Evolutionary conservation across 2,113 vertebrate genomes (phyloP).

Genomic region (Pollimyrus isidori): DNA sequence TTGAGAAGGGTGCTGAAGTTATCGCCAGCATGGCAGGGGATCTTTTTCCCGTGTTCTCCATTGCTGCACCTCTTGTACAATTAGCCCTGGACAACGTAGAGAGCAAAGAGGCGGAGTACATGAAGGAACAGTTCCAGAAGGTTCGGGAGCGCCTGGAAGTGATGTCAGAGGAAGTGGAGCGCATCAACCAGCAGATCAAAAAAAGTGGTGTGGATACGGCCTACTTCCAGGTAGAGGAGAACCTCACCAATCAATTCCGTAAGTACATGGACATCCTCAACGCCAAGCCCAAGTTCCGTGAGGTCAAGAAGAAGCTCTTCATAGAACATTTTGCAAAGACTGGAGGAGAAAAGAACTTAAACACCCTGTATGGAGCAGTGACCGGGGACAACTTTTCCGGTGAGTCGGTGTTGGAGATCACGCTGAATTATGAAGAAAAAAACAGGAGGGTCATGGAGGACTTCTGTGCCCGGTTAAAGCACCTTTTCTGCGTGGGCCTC

Average conservation of each 20-base stretch:
- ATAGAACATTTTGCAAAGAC: slow-evolving; percentile 57
- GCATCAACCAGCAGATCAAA: slow-evolving; percentile 61
- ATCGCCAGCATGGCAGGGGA: slow-evolving; percentile 63
- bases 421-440: slow-evolving; percentile 63
- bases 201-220: slow-evolving; percentile 50
- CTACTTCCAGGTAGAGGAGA: slow-evolving; percentile 64
- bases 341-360: slow-evolving; percentile 60
- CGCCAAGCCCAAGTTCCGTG: slow-evolving; percentile 58
- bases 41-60: slow-evolving; percentile 62
- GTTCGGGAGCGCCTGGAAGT: slow-evolving; percentile 59
- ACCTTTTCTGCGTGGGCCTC: slow-evolving; percentile 64
- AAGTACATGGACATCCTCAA: slow-evolving; percentile 72
- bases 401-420: slow-evolving; percentile 60
- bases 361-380: slow-evolving; percentile 54
- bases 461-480: slow-evolving; percentile 61
- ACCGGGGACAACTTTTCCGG: slow-evolving; percentile 55
- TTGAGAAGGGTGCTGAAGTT: slow-evolving; percentile 63
- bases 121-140: slow-evolving; percentile 69
- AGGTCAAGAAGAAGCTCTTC: slow-evolving; percentile 64
- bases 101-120: slow-evolving; percentile 60
- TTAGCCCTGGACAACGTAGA: slow-evolving; percentile 67
- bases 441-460: slow-evolving; percentile 59
- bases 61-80: slow-evolving; percentile 60
- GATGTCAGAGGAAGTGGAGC: slow-evolving; percentile 55
- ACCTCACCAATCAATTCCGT: slow-evolving; percentile 66